Evolutionary conservation across 2,113 vertebrate species (phyloP).

Genomic region (Centrocercus urophasianus): DNA sequence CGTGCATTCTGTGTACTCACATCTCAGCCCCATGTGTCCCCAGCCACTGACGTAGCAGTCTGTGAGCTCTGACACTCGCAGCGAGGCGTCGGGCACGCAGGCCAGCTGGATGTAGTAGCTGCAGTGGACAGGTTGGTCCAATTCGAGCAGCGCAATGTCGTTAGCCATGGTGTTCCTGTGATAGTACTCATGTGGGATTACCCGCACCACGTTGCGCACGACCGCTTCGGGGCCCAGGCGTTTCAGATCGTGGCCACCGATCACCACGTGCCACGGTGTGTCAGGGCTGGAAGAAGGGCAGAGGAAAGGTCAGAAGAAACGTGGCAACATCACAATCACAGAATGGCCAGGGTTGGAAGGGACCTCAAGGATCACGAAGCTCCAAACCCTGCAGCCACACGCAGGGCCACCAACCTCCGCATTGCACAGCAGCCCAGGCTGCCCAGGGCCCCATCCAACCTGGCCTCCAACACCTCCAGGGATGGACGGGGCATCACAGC

Average conservation of each 20-base stretch:
- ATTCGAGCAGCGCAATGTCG: neutral
- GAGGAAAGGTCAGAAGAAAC: neutral
- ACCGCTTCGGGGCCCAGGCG: neutral
- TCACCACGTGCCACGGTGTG: neutral
- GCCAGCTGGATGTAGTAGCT: conserved; percentile 2
- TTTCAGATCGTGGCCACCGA: neutral
- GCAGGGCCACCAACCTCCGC: too few species aligned
- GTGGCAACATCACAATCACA: neutral
- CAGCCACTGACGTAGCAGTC: conserved; percentile 49
- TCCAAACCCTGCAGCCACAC: too few species aligned
- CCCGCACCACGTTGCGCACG: neutral
- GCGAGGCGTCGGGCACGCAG: neutral
- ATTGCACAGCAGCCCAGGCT: too few species aligned
- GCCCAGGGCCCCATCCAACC: too few species aligned
- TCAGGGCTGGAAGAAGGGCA: neutral
- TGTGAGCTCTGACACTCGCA: neutral
- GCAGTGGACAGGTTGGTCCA: conserved; percentile 17
- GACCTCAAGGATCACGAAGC: too few species aligned
- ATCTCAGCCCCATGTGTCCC: conserved; percentile 5
- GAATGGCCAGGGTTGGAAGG: too few species aligned
- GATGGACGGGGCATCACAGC: too few species aligned
- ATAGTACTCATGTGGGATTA: neutral
- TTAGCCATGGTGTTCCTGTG: neutral
- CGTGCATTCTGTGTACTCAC: neutral
- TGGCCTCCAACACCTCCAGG: too few species aligned